Evolutionary conservation across 2,797 vertebrate species (phyloP).

Genomic region (Vespertilio murinus): DNA sequence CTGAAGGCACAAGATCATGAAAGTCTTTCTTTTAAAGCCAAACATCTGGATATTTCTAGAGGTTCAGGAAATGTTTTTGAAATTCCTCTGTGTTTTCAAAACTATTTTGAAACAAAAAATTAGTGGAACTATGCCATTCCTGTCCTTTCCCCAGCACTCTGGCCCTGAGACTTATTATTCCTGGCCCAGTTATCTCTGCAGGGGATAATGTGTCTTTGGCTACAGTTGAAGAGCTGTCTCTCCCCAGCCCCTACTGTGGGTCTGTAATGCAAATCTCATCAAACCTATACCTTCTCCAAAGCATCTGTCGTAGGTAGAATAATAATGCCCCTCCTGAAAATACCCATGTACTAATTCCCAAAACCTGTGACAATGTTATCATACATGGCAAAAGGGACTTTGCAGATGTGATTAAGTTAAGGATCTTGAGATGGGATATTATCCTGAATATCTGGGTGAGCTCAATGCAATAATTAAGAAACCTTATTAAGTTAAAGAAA

Average conservation of each 20-base stretch:
- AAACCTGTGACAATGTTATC: neutral
- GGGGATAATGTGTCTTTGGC: neutral
- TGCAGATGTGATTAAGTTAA: neutral
- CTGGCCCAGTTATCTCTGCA: neutral
- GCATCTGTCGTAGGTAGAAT: neutral
- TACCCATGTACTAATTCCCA: neutral
- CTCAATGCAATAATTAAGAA: neutral
- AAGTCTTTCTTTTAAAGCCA: conserved; percentile 38
- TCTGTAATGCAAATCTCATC: neutral
- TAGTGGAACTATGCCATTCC: neutral
- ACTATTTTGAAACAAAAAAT: conserved; percentile 28
- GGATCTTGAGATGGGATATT: neutral
- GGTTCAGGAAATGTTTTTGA: conserved; percentile 19
- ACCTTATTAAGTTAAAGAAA: neutral
- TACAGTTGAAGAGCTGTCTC: neutral
- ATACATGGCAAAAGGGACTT: neutral
- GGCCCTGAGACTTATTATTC: neutral
- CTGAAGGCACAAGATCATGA: neutral
- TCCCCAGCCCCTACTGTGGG: neutral
- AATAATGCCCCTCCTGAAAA: neutral
- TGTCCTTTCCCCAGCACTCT: neutral
- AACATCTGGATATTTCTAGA: conserved; percentile 46
- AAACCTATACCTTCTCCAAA: neutral
- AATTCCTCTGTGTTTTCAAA: conserved; percentile 31
- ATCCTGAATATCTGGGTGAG: neutral